Percentiles rank a stretch among this genome's conserved stretches.
Conservation (phyloP, 92 coral and sea anemone genomes). For the Actinostola sp. region DNA sequence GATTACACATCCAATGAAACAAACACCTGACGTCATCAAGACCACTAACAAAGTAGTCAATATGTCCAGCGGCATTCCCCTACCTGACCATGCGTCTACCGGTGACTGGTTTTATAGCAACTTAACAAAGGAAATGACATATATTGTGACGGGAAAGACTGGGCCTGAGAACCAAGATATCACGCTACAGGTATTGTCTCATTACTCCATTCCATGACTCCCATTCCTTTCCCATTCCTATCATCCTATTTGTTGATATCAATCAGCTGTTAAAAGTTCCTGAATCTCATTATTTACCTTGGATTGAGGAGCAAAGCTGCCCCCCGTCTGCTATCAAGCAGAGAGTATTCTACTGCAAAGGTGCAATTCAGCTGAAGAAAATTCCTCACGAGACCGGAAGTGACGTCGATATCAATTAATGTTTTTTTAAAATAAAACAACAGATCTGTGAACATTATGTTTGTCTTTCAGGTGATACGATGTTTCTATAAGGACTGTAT, state of each 20-base stretch:
- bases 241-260: too few relatives aligned
- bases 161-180: slow-evolving; percentile 16
- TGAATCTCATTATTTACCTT: too few relatives aligned
- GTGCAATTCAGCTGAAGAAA: too few relatives aligned
- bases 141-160: slow-evolving; percentile 75
- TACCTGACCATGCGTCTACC: slow-evolving; percentile 62
- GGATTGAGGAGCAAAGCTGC: too few relatives aligned
- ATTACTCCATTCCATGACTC: neutral
- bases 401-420: too few relatives aligned
- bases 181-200: slow-evolving; percentile 29
- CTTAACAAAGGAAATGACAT: slow-evolving; percentile 58
- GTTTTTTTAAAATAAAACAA: too few relatives aligned
- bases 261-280: too few relatives aligned
- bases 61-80: slow-evolving; percentile 69
- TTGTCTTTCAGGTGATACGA: slow-evolving; percentile 55
- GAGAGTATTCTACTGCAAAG: too few relatives aligned
- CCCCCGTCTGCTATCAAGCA: too few relatives aligned
- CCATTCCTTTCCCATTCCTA: neutral
- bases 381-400: too few relatives aligned
- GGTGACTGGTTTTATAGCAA: slow-evolving; percentile 85
- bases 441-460: neutral
- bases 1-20: slow-evolving; percentile 81
- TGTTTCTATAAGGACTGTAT: slow-evolving; percentile 78
- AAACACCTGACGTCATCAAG: slow-evolving; percentile 71
- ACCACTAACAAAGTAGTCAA: slow-evolving; percentile 57